Evolutionary conservation across 1,140 invertebrate species (phyloP), one percentile per base, ranked within the genome.

Genomic region (Drosophila tsacasi): DNA sequence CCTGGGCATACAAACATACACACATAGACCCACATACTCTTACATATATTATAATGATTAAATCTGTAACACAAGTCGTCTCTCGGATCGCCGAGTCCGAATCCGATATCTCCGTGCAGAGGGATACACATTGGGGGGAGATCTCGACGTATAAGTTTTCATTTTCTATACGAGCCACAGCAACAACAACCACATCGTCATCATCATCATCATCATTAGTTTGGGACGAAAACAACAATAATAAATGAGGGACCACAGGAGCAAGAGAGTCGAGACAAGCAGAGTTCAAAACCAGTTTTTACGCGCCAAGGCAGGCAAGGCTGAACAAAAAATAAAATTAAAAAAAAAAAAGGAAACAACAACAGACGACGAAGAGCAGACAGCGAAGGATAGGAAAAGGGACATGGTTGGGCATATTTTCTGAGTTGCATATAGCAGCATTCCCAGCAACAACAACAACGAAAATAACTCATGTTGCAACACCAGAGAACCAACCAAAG

Each of bases 221-320:
- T 42, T 30, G 25, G 25, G 12, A 52, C 27, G 59, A 66, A 66
- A 68, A 49, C 61, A 68, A 68, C 66, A 69, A 44, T 54, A 69
- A 54, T 32, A 69, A 69, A 54, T n/a, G 67, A 69, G 67, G 67
- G 67, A 55, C 63, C 63, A 54, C 60, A 81, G 57, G 62, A 59
- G 66, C 35, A 52, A 64, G 59, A 69, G 67, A 49, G 49, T 49
- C 44, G 52, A 77, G 55, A 64, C 32, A 58, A 75, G 55, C 58
- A 69, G 62, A 76, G 54, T 62, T 57, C 42, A 49, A 90, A 89
- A 85, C 86, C 86, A 63, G 86, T 71, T 85, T 87, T 85, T 68
- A 52, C 60, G 65, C 46, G 76, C 82, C 74, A 91, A 74, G 84
- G 78, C 81, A 79, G 73, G 61, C 62, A 79, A 39, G 39, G 19